Percentiles rank a stretch among this genome's conserved stretches.
phyloP scores from a whole-genome alignment of 2,113 vertebrate genomes.

The Alexandromys fortis region DNA sequence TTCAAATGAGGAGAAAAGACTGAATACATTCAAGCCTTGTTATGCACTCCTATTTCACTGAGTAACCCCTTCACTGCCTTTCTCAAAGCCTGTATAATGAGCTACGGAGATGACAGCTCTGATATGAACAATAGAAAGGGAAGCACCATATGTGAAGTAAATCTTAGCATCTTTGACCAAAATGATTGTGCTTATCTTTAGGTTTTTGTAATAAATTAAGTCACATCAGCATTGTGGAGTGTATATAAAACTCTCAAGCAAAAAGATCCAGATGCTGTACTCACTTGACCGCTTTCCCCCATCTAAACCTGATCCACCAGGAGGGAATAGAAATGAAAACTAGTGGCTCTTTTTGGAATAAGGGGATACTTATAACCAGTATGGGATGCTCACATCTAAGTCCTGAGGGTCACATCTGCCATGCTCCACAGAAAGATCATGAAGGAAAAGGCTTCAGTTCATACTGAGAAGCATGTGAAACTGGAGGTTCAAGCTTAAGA shows the following conservation, averaged over 20 bases:
- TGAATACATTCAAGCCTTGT: not conserved
- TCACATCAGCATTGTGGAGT: not conserved
- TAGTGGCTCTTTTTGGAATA: not conserved
- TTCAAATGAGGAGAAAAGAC: not conserved
- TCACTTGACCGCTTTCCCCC: not conserved
- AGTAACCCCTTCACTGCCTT: not conserved
- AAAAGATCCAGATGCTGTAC: not conserved
- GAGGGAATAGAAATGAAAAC: not conserved
- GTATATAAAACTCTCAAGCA: not conserved
- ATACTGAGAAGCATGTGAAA: conserved; percentile 20
- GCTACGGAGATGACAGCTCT: not conserved
- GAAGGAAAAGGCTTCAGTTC: not conserved
- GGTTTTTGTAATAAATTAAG: conserved; percentile 34
- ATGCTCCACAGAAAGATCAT: not conserved
- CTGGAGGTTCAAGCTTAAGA: not conserved
- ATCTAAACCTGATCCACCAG: not conserved
- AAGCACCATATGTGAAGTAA: not conserved
- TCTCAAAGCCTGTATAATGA: not conserved
- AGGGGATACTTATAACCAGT: not conserved
- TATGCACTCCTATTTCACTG: not conserved
- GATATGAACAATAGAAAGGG: not conserved
- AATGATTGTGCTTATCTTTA: not conserved
- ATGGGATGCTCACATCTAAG: not conserved
- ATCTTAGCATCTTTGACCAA: not conserved
- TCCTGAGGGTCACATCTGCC: not conserved